Conservation (phyloP, 2,113 vertebrate genomes). For the Apteryx mantelli region DNA sequence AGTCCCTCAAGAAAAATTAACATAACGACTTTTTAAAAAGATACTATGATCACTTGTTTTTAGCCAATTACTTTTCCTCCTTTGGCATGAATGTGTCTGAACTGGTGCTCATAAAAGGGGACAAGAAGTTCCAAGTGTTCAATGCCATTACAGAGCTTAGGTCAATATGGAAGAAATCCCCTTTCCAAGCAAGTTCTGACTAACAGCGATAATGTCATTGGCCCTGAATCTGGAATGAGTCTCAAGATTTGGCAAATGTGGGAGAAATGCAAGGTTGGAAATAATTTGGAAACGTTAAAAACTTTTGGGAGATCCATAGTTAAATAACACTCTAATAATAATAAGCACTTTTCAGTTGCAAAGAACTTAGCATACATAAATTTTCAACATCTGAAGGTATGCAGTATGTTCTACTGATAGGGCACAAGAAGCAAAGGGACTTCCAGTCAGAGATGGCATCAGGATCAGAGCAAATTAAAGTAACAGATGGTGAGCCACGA, state of each 20-base stretch:
- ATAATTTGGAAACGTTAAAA: background rate
- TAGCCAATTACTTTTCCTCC: slow-evolving; percentile 24
- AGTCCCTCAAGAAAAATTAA: slow-evolving; percentile 28
- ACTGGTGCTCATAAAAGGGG: background rate
- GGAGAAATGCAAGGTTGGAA: background rate
- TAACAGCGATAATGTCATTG: background rate
- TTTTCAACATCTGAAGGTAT: background rate
- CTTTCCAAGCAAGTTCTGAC: slow-evolving; percentile 6
- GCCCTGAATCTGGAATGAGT: background rate
- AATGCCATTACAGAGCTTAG: background rate
- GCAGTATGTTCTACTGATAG: background rate
- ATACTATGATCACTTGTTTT: slow-evolving; percentile 14
- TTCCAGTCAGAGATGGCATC: background rate
- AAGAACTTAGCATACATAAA: background rate
- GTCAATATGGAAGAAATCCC: slow-evolving; percentile 5
- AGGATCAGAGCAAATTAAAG: background rate
- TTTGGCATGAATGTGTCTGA: background rate
- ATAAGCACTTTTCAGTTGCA: background rate
- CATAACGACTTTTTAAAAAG: background rate
- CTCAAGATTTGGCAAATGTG: slow-evolving; percentile 8
- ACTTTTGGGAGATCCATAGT: background rate
- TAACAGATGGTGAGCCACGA: background rate
- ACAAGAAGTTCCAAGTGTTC: slow-evolving; percentile 24
- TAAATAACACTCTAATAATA: background rate
- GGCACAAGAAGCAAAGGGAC: background rate